These are phyloP conservation scores for Gadus chalcogrammus DNA, from an alignment of 2,113 vertebrate species.

Conservation along the genomic window DNA sequence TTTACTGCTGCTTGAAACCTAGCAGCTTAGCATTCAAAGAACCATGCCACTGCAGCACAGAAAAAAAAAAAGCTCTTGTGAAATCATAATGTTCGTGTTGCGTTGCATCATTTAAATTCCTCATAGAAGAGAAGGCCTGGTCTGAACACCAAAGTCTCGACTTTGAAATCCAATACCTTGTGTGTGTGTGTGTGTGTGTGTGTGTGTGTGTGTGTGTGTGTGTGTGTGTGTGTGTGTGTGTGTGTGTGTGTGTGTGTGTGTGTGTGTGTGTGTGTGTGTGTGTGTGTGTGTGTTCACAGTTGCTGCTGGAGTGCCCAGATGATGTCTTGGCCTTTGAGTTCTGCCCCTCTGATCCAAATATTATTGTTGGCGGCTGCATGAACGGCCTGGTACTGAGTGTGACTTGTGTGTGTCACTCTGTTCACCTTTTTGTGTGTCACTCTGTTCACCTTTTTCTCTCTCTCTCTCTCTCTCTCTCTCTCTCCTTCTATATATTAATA, in stretches of 20 bases:
- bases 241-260: neutral
- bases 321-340: constrained; percentile 89
- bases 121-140: constrained; percentile 7
- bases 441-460: neutral
- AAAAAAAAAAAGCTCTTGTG: constrained; percentile 16
- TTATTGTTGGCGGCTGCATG: constrained; percentile 87
- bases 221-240: constrained; percentile 5
- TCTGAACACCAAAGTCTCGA: constrained; percentile 24
- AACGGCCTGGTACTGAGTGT: constrained; percentile 85
- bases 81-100: constrained; percentile 22
- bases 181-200: constrained; percentile 3
- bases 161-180: constrained; percentile 32
- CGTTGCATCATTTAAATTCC: constrained; percentile 23
- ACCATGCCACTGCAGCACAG: neutral
- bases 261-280: neutral
- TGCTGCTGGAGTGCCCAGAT: constrained; percentile 85
- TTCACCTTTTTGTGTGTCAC: neutral
- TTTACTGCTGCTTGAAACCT: constrained; percentile 11
- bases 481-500: neutral
- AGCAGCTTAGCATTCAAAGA: constrained; percentile 1
- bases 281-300: constrained; percentile 66
- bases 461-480: neutral
- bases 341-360: constrained; percentile 84
- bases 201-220: neutral
- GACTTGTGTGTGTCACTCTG: neutral